A percentile compares a stretch with the other conserved stretches of the same genome.
These are phyloP conservation scores for Strix aluco DNA, from an alignment of 2,113 vertebrate genomes.

Conservation along the genomic window DNA sequence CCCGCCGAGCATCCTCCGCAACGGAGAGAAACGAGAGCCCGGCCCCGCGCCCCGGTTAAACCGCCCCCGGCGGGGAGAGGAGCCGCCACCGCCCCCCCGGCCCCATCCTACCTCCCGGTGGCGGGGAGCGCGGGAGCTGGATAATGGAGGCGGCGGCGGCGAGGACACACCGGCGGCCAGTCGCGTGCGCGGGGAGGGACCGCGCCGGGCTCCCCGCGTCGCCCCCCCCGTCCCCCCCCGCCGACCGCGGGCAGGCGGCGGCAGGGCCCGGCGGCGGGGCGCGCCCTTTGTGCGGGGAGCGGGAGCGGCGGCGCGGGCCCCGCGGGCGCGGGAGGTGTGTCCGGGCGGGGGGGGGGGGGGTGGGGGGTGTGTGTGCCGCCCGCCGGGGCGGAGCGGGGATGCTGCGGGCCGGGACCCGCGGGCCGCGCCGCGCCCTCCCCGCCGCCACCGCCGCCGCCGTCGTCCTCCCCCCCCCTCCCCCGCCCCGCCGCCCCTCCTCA, in stretches of 20 bases:
- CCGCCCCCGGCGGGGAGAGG: too few relatives aligned
- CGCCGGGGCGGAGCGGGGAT: neutral
- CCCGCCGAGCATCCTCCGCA: neutral
- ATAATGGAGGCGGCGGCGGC: slow-evolving; percentile 5
- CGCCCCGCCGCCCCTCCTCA: slow-evolving; percentile 70
- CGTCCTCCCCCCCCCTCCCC: neutral
- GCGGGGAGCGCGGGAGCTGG: neutral
- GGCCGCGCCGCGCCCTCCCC: slow-evolving; percentile 1
- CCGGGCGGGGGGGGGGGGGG: neutral
- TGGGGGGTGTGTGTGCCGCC: neutral
- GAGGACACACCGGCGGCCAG: neutral
- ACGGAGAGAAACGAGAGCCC: neutral
- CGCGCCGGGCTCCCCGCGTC: neutral
- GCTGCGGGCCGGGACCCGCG: neutral
- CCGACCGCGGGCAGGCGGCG: too few relatives aligned
- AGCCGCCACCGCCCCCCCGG: neutral
- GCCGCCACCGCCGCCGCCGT: neutral
- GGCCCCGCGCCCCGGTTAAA: neutral
- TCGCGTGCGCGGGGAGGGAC: neutral
- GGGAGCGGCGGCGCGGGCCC: neutral
- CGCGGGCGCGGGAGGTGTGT: neutral
- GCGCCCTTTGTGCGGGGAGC: neutral
- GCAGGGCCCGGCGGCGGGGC: neutral
- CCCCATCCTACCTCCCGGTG: neutral
- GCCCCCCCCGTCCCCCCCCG: neutral